A percentile compares a stretch with the other conserved stretches of the same genome.
phyloP scores from a whole-genome alignment of 2,888 invertebrate genomes.

The Catocala sponsa region DNA sequence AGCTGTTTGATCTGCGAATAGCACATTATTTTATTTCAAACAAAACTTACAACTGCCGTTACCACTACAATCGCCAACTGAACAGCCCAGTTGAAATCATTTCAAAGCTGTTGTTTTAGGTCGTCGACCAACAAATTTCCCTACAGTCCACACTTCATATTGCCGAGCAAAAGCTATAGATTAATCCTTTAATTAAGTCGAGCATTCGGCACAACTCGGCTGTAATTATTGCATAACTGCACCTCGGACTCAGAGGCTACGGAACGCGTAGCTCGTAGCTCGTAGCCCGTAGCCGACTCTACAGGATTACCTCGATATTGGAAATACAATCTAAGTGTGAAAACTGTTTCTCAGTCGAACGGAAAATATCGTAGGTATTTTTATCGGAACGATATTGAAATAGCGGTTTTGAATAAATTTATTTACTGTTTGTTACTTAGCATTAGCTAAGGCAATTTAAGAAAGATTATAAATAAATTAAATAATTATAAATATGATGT shows the following conservation, averaged over 20 bases:
- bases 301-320: conserved; percentile 41
- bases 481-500: too few species aligned
- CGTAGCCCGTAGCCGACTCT: conserved; percentile 33
- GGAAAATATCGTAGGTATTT: conserved; percentile 40
- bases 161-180: not conserved
- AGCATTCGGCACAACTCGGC: conserved; percentile 7
- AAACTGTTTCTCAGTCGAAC: conserved; percentile 33
- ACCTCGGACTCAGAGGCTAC: conserved; percentile 32
- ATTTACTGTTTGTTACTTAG: too few species aligned
- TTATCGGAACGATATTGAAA: conserved; percentile 35
- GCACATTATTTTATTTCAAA: too few species aligned
- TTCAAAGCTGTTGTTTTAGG: too few species aligned
- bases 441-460: too few species aligned
- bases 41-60: too few species aligned
- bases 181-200: conserved; percentile 4
- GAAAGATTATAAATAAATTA: too few species aligned
- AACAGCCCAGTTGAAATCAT: too few species aligned
- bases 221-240: conserved; percentile 7
- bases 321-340: conserved; percentile 37
- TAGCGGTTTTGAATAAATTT: conserved; percentile 6
- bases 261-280: conserved; percentile 24
- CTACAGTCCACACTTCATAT: not conserved
- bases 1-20: too few species aligned
- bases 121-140: too few species aligned
- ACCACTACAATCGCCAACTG: too few species aligned